Percentiles rank a stretch among this genome's conserved stretches.
Evolutionary conservation across 2,797 vertebrate genomes (phyloP).

Genomic region (Fistularia tabacaria): DNA sequence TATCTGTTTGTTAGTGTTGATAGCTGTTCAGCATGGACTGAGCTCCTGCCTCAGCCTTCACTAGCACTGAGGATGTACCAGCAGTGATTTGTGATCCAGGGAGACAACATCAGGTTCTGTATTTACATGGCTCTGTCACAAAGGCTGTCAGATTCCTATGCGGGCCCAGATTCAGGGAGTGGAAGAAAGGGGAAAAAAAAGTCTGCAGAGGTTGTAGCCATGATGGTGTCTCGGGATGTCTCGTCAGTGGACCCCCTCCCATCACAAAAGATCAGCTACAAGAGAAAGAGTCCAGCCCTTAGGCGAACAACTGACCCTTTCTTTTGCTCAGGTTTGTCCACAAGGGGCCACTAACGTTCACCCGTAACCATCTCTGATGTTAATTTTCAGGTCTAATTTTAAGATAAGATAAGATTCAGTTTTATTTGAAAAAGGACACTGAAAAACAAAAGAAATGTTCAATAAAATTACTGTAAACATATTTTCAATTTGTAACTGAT

Average conservation of each 20-base stretch:
- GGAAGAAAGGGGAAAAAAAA: conserved; percentile 18
- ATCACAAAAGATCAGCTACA: conserved; percentile 46
- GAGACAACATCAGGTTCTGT: conserved; percentile 66
- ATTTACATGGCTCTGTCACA: conserved; percentile 25
- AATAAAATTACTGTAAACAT: too few relatives aligned
- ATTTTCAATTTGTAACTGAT: too few relatives aligned
- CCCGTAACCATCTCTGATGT: not conserved
- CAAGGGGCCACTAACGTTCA: conserved; percentile 36
- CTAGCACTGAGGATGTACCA: conserved; percentile 47
- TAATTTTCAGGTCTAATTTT: not conserved
- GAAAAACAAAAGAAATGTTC: too few relatives aligned
- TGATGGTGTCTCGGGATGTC: conserved; percentile 8
- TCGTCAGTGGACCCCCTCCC: conserved; percentile 28
- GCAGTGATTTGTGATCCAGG: conserved; percentile 49
- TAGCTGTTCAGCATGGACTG: conserved; percentile 17
- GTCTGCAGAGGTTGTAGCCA: conserved; percentile 17
- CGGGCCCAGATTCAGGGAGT: conserved; percentile 11
- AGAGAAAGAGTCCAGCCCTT: conserved; percentile 18
- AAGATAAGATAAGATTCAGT: too few relatives aligned
- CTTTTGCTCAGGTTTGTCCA: conserved; percentile 30
- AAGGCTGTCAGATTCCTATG: conserved; percentile 22
- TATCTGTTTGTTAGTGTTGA: conserved; percentile 56
- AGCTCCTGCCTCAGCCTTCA: conserved; percentile 33
- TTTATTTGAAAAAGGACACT: not conserved
- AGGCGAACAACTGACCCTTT: conserved; percentile 10